Conservation (phyloP, 2,797 vertebrate genomes). For the Dipus sagitta region DNA sequence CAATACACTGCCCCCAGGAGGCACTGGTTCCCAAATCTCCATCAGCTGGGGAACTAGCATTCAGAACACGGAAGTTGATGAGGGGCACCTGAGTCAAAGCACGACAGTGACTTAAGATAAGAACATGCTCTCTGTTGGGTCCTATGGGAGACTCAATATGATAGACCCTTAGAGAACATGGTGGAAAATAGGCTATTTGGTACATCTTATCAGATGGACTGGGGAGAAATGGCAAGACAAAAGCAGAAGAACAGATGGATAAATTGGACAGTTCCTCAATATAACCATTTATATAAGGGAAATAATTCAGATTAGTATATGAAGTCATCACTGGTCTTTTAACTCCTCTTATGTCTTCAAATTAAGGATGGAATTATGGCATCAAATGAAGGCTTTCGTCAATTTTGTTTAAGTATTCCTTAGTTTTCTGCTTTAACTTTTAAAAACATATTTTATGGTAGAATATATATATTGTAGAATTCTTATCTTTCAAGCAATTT, state of each 20-base stretch:
- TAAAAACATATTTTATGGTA: background rate
- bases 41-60: too few species aligned
- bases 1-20: too few species aligned
- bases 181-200: background rate
- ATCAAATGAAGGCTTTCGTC: background rate
- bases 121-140: background rate
- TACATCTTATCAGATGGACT: background rate
- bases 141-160: background rate
- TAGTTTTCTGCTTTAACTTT: slow-evolving; percentile 17
- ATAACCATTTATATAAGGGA: background rate
- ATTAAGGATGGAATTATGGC: background rate
- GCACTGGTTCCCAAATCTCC: too few species aligned
- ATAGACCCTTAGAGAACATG: background rate
- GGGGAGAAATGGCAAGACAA: background rate
- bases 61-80: too few species aligned
- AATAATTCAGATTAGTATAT: background rate
- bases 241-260: background rate
- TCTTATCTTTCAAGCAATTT: slow-evolving; percentile 48
- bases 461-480: background rate
- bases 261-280: background rate
- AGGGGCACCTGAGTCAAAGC: too few species aligned
- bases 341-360: background rate
- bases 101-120: background rate
- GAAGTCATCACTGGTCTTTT: slow-evolving; percentile 23
- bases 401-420: background rate